A percentile compares a stretch with the other conserved stretches of the same genome.
Conservation (phyloP, 1,140 invertebrate genomes). For the Mya arenaria region DNA sequence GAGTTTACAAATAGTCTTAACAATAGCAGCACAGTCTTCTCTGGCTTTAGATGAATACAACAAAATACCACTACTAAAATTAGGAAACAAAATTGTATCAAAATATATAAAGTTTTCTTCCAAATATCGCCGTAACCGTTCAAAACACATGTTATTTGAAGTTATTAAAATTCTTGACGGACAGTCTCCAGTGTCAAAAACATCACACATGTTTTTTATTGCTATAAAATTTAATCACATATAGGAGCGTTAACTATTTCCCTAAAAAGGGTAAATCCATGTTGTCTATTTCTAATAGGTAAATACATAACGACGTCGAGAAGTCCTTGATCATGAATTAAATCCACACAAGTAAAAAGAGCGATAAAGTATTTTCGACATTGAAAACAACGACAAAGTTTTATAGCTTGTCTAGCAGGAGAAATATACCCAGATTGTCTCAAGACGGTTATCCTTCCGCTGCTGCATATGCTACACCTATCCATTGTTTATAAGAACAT, state of each 20-base stretch:
- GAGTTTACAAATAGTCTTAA: background rate
- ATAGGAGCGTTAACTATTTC: background rate
- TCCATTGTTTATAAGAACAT: no score
- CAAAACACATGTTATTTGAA: background rate
- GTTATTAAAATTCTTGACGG: background rate
- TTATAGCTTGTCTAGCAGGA: no score
- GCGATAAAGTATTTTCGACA: background rate
- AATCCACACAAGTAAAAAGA: background rate
- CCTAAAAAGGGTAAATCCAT: background rate
- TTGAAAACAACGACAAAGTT: no score
- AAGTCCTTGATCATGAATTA: background rate
- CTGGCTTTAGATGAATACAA: background rate
- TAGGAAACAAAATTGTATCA: background rate
- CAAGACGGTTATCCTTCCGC: background rate
- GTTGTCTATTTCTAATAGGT: background rate
- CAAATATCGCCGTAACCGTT: background rate
- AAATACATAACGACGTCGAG: background rate
- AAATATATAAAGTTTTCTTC: background rate
- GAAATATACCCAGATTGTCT: slow-evolving; percentile 1
- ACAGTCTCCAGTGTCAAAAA: slow-evolving; percentile 7
- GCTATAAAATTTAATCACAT: background rate
- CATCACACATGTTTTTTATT: slow-evolving; percentile 8
- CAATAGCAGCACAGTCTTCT: background rate
- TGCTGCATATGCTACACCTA: background rate
- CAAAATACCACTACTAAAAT: background rate